Conservation (phyloP, 2,113 vertebrate species). For the Heliornis fulica region DNA sequence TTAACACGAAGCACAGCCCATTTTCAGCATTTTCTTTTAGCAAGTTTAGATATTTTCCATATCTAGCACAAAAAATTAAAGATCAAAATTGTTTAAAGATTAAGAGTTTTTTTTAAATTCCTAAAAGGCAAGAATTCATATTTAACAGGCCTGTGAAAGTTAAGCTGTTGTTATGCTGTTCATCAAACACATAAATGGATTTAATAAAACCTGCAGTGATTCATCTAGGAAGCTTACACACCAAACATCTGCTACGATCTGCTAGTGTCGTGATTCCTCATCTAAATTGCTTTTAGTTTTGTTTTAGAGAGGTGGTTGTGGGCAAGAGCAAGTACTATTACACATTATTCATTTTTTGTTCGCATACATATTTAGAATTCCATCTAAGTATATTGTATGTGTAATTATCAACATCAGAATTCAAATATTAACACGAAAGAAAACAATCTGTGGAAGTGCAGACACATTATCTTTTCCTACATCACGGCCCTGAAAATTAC, state of each 20-base stretch:
- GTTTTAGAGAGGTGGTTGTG: not conserved
- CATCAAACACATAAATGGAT: not conserved
- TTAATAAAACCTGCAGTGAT: not conserved
- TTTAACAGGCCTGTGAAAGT: not conserved
- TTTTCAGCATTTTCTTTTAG: conserved; percentile 74
- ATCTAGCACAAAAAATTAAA: conserved; percentile 72
- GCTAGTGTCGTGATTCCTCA: not conserved
- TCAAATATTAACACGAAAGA: conserved; percentile 2
- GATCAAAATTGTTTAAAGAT: not conserved
- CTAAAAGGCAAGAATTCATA: not conserved
- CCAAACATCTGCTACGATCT: not conserved
- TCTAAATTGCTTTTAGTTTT: not conserved
- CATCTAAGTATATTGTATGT: not conserved
- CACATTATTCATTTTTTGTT: not conserved
- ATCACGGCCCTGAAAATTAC: not conserved
- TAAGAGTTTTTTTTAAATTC: not conserved
- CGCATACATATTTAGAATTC: not conserved
- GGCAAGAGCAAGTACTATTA: not conserved
- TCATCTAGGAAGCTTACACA: not conserved
- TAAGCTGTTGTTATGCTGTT: not conserved
- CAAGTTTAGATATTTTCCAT: conserved; percentile 81
- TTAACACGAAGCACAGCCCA: conserved; percentile 78
- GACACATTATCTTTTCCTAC: not conserved
- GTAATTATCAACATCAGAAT: not conserved
- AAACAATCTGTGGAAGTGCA: not conserved